Evolutionary conservation across 2,113 vertebrate genomes (phyloP).

Genomic region (Ptychochromis oligacanthus): DNA sequence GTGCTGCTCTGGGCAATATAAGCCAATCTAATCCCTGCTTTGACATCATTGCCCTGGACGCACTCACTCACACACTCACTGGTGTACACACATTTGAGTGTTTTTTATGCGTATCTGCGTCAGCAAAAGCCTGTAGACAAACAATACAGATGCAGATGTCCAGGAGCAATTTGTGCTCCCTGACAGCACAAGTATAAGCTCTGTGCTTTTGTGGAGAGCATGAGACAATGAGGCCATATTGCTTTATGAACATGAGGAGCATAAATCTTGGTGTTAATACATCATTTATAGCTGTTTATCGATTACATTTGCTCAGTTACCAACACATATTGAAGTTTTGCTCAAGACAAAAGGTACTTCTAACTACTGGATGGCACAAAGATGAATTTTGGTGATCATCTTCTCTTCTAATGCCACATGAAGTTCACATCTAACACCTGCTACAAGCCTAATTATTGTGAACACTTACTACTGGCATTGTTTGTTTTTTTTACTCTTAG

Average conservation of each 20-base stretch:
- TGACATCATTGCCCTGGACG: conserved; percentile 63
- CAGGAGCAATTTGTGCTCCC: conserved; percentile 14
- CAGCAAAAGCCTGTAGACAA: conserved; percentile 32
- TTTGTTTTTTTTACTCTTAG: background rate
- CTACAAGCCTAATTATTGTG: too few relatives aligned
- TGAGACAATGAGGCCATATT: background rate
- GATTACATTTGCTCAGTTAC: background rate
- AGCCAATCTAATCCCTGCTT: conserved; percentile 71
- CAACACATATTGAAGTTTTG: accelerated
- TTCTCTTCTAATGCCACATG: too few relatives aligned
- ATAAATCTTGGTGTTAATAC: background rate
- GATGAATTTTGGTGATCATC: background rate
- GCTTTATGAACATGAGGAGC: background rate
- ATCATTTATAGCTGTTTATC: background rate
- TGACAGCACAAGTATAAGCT: background rate
- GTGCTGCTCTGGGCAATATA: conserved; percentile 64
- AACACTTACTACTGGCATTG: too few relatives aligned
- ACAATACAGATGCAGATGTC: conserved; percentile 43
- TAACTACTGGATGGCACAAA: accelerated
- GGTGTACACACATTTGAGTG: conserved; percentile 28
- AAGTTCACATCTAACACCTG: background rate
- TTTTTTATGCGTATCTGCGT: conserved; percentile 44
- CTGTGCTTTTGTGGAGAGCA: background rate
- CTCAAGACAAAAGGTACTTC: background rate
- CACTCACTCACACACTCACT: conserved; percentile 12